phyloP scores from a whole-genome alignment of 2,888 invertebrate genomes.

The Cryptus viduatorius region DNA sequence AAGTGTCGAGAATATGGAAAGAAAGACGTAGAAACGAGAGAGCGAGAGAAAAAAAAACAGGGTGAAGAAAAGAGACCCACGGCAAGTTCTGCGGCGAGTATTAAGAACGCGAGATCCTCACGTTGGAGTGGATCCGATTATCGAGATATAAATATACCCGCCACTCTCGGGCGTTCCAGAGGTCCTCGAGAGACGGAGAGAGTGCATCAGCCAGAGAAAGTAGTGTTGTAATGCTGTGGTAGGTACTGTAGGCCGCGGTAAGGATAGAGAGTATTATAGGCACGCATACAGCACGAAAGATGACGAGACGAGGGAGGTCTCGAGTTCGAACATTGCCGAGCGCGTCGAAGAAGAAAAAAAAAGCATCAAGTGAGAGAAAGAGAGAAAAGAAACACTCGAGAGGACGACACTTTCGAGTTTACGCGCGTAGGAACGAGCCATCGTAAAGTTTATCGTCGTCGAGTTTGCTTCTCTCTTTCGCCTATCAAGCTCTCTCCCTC shows the following conservation, averaged over 20 bases:
- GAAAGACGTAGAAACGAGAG: slow-evolving; percentile 2
- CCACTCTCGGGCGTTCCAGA: slow-evolving; percentile 9
- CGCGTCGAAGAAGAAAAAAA: slow-evolving; percentile 17
- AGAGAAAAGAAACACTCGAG: slow-evolving; percentile 62
- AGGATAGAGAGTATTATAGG: slow-evolving; percentile 23
- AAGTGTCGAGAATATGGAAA: neutral
- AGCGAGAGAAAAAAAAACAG: neutral
- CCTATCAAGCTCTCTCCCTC: slow-evolving; percentile 39
- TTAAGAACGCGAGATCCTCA: slow-evolving; percentile 53
- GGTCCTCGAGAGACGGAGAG: slow-evolving; percentile 36
- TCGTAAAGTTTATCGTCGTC: slow-evolving; percentile 83
- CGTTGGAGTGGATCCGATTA: slow-evolving; percentile 53
- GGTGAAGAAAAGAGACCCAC: slow-evolving; percentile 13
- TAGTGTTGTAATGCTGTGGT: slow-evolving; percentile 22
- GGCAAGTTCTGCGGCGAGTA: slow-evolving; percentile 48
- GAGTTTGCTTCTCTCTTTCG: slow-evolving; percentile 67
- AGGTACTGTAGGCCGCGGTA: slow-evolving; percentile 19
- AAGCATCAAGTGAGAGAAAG: neutral
- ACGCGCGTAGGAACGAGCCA: slow-evolving; percentile 70
- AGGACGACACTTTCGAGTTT: slow-evolving; percentile 71
- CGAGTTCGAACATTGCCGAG: slow-evolving; percentile 39
- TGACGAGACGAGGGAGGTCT: slow-evolving; percentile 40
- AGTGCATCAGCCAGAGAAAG: slow-evolving; percentile 39
- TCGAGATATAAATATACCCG: slow-evolving; percentile 58
- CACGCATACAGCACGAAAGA: slow-evolving; percentile 16